phyloP scores from a whole-genome alignment of 2,113 vertebrate species.

The Cochlearius cochlearius region DNA sequence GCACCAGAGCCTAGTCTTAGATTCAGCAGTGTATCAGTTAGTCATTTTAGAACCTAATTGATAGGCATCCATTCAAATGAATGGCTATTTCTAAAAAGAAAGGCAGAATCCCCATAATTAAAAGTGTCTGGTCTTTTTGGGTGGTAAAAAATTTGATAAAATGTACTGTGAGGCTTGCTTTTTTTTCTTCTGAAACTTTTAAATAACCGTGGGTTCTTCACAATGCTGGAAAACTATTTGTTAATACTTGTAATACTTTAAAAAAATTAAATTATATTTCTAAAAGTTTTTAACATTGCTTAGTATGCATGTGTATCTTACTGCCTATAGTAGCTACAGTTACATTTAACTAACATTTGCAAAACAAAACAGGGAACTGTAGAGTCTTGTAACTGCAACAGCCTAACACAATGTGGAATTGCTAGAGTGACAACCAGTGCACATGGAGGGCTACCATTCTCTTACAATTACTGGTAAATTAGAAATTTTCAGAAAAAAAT shows the following conservation, averaged over 20 bases:
- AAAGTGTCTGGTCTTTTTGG: slow-evolving; percentile 2
- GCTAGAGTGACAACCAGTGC: neutral
- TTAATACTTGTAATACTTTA: neutral
- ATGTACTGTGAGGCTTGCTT: neutral
- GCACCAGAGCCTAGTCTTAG: neutral
- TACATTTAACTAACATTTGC: neutral
- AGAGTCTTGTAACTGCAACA: neutral
- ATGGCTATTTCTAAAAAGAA: slow-evolving; percentile 4
- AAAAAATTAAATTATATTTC: neutral
- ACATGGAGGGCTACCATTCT: neutral
- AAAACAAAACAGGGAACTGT: neutral
- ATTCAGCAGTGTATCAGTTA: neutral
- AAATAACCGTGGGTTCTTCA: neutral
- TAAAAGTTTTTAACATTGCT: neutral
- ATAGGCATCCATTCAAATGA: neutral
- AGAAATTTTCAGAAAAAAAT: neutral
- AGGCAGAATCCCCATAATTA: neutral
- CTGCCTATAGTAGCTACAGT: neutral
- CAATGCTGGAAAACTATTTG: neutral
- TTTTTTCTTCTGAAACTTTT: slow-evolving; percentile 18
- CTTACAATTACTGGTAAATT: neutral
- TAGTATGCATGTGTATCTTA: neutral
- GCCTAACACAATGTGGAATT: neutral
- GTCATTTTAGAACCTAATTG: neutral
- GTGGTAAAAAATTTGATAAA: neutral